Conservation (phyloP, 2,113 vertebrate species). For the Deroptyus accipitrinus region DNA sequence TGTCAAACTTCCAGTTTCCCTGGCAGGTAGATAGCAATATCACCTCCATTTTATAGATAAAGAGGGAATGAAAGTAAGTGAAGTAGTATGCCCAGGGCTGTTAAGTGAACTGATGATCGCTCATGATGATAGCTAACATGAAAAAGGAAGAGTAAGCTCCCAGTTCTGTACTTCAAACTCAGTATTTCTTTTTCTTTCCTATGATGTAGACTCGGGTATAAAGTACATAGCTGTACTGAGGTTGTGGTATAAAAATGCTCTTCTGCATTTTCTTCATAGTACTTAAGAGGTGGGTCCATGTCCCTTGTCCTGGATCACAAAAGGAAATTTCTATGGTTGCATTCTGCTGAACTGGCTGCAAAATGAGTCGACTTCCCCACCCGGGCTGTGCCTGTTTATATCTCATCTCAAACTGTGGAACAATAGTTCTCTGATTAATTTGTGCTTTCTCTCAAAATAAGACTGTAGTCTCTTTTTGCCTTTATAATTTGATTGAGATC, state of each 20-base stretch:
- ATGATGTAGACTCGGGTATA: neutral
- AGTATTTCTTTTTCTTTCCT: neutral
- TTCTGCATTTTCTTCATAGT: neutral
- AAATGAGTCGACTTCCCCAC: neutral
- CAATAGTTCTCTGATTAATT: constrained; percentile 6
- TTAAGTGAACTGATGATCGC: neutral
- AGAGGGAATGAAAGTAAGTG: neutral
- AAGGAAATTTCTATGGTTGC: neutral
- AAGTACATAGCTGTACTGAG: neutral
- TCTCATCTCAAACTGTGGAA: neutral
- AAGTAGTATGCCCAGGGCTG: neutral
- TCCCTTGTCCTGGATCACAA: neutral
- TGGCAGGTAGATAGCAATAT: neutral
- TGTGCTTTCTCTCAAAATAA: constrained; percentile 40
- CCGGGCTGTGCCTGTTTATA: neutral
- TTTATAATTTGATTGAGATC: constrained; percentile 17
- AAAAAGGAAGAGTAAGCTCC: neutral
- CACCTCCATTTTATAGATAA: neutral
- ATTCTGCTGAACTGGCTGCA: neutral
- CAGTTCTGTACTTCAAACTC: neutral
- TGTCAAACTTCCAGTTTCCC: neutral
- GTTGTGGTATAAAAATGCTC: neutral
- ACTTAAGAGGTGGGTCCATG: neutral
- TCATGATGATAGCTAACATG: neutral
- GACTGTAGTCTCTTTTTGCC: constrained; percentile 1